phyloP scores from a whole-genome alignment of 2,113 vertebrate species.

The Eurystomus gularis region DNA sequence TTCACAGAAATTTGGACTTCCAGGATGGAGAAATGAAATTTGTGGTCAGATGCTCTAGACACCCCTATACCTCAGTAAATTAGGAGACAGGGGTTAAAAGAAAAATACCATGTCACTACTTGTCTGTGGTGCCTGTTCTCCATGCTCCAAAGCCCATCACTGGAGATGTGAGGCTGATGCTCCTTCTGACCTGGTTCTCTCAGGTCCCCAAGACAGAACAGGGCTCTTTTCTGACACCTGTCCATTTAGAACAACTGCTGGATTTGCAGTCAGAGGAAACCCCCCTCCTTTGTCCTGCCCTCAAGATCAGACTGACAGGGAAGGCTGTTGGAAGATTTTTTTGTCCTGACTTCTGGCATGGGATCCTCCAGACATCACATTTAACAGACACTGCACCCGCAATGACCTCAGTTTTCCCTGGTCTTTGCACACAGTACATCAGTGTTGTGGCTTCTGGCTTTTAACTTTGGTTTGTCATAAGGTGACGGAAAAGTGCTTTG shows the following conservation, averaged over 20 bases:
- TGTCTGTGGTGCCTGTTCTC: neutral
- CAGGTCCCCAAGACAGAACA: neutral
- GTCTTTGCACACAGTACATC: neutral
- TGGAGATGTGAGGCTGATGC: neutral
- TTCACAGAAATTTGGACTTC: neutral
- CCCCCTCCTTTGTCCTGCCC: neutral
- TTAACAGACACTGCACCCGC: neutral
- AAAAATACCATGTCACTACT: neutral
- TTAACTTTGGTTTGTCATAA: neutral
- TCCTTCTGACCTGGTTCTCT: rapidly evolving
- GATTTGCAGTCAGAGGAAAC: neutral
- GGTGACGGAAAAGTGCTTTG: neutral
- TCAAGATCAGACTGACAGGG: neutral
- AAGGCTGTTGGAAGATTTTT: neutral
- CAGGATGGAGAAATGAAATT: neutral
- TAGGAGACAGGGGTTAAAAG: neutral
- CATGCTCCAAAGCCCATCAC: neutral
- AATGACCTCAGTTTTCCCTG: neutral
- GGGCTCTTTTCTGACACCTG: neutral
- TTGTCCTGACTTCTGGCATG: neutral
- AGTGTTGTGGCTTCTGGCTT: neutral
- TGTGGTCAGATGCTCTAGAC: neutral
- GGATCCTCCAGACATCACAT: neutral
- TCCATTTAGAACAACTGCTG: neutral
- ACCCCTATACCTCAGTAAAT: neutral